Evolutionary conservation across 2,113 vertebrate species (phyloP), one percentile per base, ranked within the genome.

Genomic region (Scolopax mira): DNA sequence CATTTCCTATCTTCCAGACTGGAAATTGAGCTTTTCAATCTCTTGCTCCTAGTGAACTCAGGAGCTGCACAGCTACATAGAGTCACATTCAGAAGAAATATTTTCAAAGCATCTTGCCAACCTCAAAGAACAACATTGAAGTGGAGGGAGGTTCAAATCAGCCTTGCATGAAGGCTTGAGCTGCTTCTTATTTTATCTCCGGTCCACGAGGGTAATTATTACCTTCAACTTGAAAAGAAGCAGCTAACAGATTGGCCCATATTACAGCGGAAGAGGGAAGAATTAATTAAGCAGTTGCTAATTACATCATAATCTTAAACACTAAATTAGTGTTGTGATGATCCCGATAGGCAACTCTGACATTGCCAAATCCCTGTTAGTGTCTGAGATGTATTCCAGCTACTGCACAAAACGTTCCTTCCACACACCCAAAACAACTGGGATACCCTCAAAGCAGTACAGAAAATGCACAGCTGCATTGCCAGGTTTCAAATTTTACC

Each of bases 241-340:
- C 55, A 86, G 92, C 83, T 96, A 96, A 96, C 91, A 95, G 90
- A 96, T 81, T 95, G 93, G 67, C 65, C 75, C 92, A 77, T 80
- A 92, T 89, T 75, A 93, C 55, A 81, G 90, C 93, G 79, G 82
- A 94, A 94, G 66, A 75, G 31, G 49, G 85, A 96, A 95, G 85
- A 96, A 95, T 97, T 96, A 96, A 97, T 96, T 96, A 95, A 95
- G 85, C 23, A 0, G 61, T 86, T 89, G 65, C 93, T 96, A 96
- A 96, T 94, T 95, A 96, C 85, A 95, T 85, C n/a, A 3, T 92
- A 94, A 97, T 96, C 90, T 97, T 94, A 94, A 94, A 94, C 88
- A 95, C 70, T 94, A 87, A 92, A 96, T 96, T 97, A 92, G 93
- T 94, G 90, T 92, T 96, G 92, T 46, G 83, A 96, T 90, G 92